Percentiles rank a stretch among this genome's conserved stretches.
phyloP scores from a whole-genome alignment of 2,113 vertebrate species.

The Probosciger aterrimus region DNA sequence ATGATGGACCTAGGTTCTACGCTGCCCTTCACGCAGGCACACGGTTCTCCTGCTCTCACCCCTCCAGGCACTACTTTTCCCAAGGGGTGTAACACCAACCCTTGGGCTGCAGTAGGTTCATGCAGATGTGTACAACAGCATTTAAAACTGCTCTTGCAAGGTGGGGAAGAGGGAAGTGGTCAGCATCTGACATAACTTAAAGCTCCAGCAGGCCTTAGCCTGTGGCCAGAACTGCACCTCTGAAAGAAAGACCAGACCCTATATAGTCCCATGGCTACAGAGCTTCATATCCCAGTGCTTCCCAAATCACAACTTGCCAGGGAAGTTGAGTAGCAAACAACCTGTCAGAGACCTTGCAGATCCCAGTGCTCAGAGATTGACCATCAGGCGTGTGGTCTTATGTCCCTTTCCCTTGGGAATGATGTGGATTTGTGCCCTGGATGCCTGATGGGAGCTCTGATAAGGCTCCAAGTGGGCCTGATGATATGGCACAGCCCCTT shows the following conservation, averaged over 20 bases:
- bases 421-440: background rate
- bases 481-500: background rate
- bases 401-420: background rate
- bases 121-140: background rate
- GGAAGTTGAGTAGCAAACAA: background rate
- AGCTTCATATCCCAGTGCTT: background rate
- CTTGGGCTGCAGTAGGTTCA: background rate
- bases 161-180: background rate
- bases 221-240: background rate
- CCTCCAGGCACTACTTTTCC: background rate
- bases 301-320: background rate
- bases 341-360: background rate
- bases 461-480: background rate
- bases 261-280: background rate
- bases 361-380: background rate
- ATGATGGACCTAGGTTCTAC: background rate
- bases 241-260: background rate
- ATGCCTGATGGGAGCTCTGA: background rate
- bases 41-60: background rate
- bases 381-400: background rate
- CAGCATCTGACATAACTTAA: background rate
- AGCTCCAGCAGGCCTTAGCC: background rate
- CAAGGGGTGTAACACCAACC: background rate
- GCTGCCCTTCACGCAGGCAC: background rate
- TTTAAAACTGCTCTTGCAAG: background rate